Evolutionary conservation across 2,888 invertebrate species (phyloP).

Genomic region (Rhaphigaster nebulosa): DNA sequence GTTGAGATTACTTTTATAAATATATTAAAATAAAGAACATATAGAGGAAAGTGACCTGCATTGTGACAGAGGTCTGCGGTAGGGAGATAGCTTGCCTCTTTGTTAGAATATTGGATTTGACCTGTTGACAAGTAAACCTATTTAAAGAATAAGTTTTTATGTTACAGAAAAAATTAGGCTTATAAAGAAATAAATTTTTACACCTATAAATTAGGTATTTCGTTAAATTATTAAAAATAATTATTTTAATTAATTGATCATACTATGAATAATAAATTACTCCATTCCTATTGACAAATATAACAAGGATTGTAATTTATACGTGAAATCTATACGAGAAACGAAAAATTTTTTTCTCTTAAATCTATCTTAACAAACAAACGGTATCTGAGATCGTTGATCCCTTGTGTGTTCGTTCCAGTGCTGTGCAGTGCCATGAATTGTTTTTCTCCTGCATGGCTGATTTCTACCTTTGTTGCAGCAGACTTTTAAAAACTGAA

Average conservation of each 20-base stretch:
- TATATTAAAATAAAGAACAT: not conserved
- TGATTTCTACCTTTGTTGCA: too few species aligned
- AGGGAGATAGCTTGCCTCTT: conserved; percentile 20
- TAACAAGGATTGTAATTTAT: too few species aligned
- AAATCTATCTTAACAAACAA: too few species aligned
- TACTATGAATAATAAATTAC: not conserved
- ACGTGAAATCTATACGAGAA: too few species aligned
- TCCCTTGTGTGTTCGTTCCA: too few species aligned
- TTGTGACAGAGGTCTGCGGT: not conserved
- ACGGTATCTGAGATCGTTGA: too few species aligned
- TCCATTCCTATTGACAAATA: not conserved
- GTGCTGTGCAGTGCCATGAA: too few species aligned
- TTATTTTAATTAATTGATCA: not conserved
- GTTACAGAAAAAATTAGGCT: not conserved
- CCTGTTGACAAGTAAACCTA: not conserved
- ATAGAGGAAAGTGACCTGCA: not conserved
- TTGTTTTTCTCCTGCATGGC: too few species aligned
- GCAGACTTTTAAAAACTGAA: too few species aligned
- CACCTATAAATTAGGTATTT: not conserved
- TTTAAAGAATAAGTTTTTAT: not conserved
- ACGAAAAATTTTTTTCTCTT: too few species aligned
- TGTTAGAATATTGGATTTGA: conserved; percentile 14
- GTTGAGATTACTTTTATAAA: not conserved
- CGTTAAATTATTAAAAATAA: not conserved
- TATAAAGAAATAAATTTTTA: not conserved